A percentile compares a stretch with the other conserved stretches of the same genome.
Evolutionary conservation across 2,113 vertebrate species (phyloP).

Genomic region (Tragelaphus imberbis): DNA sequence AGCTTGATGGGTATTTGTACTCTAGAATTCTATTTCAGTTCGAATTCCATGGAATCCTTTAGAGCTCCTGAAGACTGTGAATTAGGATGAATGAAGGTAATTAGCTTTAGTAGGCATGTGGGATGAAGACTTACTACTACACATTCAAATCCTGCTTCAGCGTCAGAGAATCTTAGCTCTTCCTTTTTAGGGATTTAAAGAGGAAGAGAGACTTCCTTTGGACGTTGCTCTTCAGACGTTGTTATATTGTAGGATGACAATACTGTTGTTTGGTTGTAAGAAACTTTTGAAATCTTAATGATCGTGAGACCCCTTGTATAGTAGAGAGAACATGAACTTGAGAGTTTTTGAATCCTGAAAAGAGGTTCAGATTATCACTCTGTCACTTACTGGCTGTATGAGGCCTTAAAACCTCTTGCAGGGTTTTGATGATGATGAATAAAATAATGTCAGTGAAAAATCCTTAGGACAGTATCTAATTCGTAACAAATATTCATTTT

Average conservation of each 20-base stretch:
- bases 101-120: slow-evolving; percentile 35
- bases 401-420: neutral
- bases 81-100: slow-evolving; percentile 18
- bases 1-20: slow-evolving; percentile 4
- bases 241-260: neutral
- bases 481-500: slow-evolving; percentile 16
- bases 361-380: neutral
- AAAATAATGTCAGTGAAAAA: neutral
- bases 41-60: neutral
- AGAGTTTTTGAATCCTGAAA: slow-evolving; percentile 39
- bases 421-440: slow-evolving; percentile 30
- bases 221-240: slow-evolving; percentile 15
- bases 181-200: neutral
- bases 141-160: neutral
- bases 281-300: slow-evolving; percentile 30
- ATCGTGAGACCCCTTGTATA: neutral
- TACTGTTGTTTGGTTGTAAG: slow-evolving; percentile 21
- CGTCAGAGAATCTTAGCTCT: neutral
- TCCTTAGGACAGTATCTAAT: neutral
- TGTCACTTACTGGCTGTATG: neutral
- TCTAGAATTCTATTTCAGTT: slow-evolving; percentile 36
- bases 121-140: neutral
- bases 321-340: neutral
- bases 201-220: slow-evolving; percentile 31
- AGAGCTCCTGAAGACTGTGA: neutral